Conservation (phyloP, 1,140 invertebrate genomes). For the Acromyrmex heyeri region DNA sequence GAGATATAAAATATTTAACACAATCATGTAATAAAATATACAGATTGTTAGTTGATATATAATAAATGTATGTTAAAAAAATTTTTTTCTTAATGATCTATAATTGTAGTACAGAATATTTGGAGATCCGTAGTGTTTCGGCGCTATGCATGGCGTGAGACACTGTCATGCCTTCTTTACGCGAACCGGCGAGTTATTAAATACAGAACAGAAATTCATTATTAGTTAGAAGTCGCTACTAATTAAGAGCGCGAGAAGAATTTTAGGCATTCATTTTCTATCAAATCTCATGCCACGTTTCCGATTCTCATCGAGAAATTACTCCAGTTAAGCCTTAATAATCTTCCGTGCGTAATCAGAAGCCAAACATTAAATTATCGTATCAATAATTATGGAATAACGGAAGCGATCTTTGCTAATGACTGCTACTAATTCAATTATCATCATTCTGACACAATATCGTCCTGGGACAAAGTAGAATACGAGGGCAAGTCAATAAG, state of each 20-base stretch:
- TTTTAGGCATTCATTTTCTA: conserved; percentile 42
- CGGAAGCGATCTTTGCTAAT: neutral
- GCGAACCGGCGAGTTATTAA: no score
- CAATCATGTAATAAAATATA: neutral
- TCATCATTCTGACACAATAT: neutral
- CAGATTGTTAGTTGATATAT: neutral
- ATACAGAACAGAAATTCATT: neutral
- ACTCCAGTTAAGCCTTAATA: conserved; percentile 32
- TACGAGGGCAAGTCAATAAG: no score
- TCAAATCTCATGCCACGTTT: conserved; percentile 32
- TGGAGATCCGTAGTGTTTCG: no score
- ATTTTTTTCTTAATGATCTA: neutral
- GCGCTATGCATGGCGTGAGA: no score
- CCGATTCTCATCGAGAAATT: conserved; percentile 25
- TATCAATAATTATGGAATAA: conserved; percentile 28
- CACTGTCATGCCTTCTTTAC: no score
- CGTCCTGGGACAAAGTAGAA: neutral
- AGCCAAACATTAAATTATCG: conserved; percentile 3
- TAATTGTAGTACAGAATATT: neutral
- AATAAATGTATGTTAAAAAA: neutral
- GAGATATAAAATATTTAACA: neutral
- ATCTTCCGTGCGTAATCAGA: conserved; percentile 14
- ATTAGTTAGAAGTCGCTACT: neutral
- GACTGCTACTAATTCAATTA: conserved; percentile 9
- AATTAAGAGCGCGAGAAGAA: conserved; percentile 31